Conservation (phyloP, 1,140 invertebrate species). For the Oryzaephilus surinamensis region DNA sequence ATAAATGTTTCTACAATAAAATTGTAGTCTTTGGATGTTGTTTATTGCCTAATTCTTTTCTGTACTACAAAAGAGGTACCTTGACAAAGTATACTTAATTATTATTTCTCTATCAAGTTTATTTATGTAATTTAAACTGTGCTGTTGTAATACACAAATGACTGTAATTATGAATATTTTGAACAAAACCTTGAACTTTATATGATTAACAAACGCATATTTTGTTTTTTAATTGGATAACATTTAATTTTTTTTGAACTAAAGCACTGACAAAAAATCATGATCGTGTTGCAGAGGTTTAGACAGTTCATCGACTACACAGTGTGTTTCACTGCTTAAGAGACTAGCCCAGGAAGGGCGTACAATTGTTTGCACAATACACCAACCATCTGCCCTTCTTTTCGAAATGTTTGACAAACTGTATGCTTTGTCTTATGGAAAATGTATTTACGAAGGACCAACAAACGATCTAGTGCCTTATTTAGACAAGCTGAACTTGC, state of each 20-base stretch:
- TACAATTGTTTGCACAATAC: conserved; percentile 91
- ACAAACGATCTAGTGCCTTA: conserved; percentile 69
- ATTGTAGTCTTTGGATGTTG: no score
- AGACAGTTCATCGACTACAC: conserved; percentile 83
- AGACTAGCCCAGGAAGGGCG: conserved; percentile 75
- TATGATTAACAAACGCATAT: background rate
- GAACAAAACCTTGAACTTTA: background rate
- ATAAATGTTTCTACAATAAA: no score
- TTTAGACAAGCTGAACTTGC: conserved; percentile 60
- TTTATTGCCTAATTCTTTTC: no score
- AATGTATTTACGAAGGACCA: conserved; percentile 80
- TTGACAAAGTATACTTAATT: no score
- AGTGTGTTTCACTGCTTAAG: conserved; percentile 72
- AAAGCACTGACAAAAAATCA: background rate
- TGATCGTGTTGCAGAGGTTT: conserved; percentile 69
- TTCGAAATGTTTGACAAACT: conserved; percentile 95
- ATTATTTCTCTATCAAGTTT: no score
- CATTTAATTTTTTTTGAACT: background rate
- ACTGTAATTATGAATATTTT: conserved; percentile 5
- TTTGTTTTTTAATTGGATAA: background rate
- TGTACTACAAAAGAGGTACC: no score
- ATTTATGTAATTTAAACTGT: no score
- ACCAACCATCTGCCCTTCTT: conserved; percentile 88
- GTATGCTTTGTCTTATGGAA: conserved; percentile 79
- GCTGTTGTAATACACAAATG: no score